Evolutionary conservation across 2,113 vertebrate genomes (phyloP), one percentile per base, ranked within the genome.

Genomic region (Ramphastos sulfuratus): DNA sequence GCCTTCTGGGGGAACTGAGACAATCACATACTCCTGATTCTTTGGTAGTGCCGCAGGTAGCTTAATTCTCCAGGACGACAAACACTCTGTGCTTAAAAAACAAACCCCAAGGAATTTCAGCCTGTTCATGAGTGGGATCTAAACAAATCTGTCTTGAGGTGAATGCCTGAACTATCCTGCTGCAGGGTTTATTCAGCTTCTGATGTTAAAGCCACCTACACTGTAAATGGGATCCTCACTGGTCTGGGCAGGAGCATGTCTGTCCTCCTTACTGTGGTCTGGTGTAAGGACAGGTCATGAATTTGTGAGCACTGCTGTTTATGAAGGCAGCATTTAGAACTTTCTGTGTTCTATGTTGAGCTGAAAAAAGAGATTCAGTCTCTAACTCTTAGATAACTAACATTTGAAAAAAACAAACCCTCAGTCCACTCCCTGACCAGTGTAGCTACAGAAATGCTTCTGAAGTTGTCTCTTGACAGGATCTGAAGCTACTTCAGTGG

Each of bases 301-400:
- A 12, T 35, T 80, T 46, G 28, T 28, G 44, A 37, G 63, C 6
- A 6, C 15, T 30, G 15, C 24, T 4, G 1, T 55, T 87, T 31
- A 2, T 10, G 15, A 82, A 31, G 42, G 8, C 30, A 23, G 44
- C 5, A 10, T 17, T 33, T 24, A 52, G 31, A 25, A 30, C 17
- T 39, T 31, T 30, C 5, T 79, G 9, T 10, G 1, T 88, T 69
- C 6, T 17, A 6, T 44, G 30, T 30, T 7, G 42, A 66, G 39
- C 44, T 11, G 2, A 48, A 20, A 63, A 44, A 2, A 0, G 6
- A 67, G 6, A 1, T 21, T 73, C 2, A 8, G 10, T 55, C 10
- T 75, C 25, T 30, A 30, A 1, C 10, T 75, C 2, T 37, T 64
- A 44, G 65, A 37, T 42, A 60, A 42, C 8, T 71, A 8, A 39